These are phyloP conservation scores for Glossophaga mutica DNA, from an alignment of 2,797 vertebrate genomes.

Conservation along the genomic window DNA sequence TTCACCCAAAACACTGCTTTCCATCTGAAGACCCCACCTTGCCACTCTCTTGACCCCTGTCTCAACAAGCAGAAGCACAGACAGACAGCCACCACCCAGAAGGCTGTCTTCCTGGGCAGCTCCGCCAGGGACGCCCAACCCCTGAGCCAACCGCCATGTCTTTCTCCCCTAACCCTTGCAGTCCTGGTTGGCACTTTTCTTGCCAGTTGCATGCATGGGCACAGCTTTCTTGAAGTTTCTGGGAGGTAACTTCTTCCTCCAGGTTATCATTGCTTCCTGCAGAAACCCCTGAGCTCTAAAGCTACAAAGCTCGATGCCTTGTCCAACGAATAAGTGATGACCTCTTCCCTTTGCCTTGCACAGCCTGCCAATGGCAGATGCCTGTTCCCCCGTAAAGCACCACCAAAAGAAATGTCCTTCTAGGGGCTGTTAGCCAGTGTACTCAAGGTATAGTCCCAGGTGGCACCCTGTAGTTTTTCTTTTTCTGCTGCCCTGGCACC, in stretches of 20 bases:
- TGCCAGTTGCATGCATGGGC: background rate
- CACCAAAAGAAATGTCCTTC: background rate
- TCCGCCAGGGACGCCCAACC: too few relatives aligned
- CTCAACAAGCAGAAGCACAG: background rate
- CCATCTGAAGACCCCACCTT: background rate
- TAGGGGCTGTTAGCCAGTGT: too few relatives aligned
- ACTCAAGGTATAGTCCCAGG: background rate
- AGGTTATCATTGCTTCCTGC: background rate
- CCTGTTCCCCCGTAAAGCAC: background rate
- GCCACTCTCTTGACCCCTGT: background rate
- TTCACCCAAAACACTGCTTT: background rate
- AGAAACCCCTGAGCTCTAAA: background rate
- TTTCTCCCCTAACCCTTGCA: too few relatives aligned
- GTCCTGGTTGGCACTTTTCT: too few relatives aligned
- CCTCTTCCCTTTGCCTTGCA: background rate
- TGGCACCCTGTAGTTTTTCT: background rate
- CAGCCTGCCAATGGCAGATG: too few relatives aligned
- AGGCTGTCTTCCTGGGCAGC: background rate
- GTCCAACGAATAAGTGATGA: background rate
- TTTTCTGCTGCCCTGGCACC: background rate
- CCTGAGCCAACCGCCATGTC: rapidly evolving
- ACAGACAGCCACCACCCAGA: background rate
- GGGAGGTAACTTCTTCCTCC: background rate
- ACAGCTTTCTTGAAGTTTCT: background rate
- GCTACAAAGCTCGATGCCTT: background rate